Percentiles rank a stretch among this genome's conserved stretches.
Evolutionary conservation across 2,113 vertebrate genomes (phyloP).

Genomic region (Indicator indicator): DNA sequence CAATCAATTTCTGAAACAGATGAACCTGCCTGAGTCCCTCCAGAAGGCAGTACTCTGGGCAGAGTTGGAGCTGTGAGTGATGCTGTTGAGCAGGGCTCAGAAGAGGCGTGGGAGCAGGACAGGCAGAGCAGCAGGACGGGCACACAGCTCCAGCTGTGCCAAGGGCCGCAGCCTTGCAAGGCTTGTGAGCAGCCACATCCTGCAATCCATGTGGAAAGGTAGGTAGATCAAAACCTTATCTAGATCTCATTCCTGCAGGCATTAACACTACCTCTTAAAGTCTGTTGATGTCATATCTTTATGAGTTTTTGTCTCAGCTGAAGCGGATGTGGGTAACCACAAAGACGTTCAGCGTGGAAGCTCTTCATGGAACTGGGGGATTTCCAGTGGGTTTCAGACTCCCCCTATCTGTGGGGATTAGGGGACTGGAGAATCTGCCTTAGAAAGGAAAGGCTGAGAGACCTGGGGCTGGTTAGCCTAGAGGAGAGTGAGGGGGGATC

Average conservation of each 20-base stretch:
- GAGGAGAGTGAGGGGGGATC: too few relatives aligned
- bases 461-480: too few relatives aligned
- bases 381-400: neutral
- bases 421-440: too few relatives aligned
- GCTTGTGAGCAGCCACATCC: neutral
- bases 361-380: neutral
- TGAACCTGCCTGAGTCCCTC: neutral
- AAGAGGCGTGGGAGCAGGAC: neutral
- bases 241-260: neutral
- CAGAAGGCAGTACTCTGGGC: neutral
- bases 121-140: neutral
- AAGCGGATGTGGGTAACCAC: constrained; percentile 33
- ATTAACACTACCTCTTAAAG: neutral
- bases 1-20: neutral
- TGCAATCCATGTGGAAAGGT: neutral
- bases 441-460: too few relatives aligned
- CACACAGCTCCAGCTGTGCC: neutral
- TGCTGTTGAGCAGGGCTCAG: neutral
- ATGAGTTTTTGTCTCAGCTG: neutral
- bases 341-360: constrained; percentile 8
- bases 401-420: neutral
- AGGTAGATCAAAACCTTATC: neutral
- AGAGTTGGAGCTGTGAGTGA: rapidly evolving
- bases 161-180: neutral
- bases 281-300: neutral